Evolutionary conservation across 1,140 invertebrate genomes (phyloP).

Genomic region (Caenorhabditis briggsae): DNA sequence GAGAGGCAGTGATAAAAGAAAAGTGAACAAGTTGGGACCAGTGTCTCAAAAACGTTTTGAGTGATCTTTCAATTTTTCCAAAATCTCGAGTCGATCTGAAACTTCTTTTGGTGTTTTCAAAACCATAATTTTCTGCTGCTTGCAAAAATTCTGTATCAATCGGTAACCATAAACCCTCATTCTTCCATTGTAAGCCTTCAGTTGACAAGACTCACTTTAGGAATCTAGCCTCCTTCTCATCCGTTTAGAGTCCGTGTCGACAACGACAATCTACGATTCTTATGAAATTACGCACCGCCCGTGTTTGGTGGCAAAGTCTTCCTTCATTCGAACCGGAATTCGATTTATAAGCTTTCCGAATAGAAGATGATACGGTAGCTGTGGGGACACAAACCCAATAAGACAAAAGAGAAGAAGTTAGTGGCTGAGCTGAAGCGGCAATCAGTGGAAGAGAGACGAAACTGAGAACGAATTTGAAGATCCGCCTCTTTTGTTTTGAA

Average conservation of each 20-base stretch:
- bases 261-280: constrained; percentile 2
- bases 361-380: constrained; percentile 9
- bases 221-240: neutral
- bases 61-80: neutral
- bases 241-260: constrained; percentile 6
- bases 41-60: neutral
- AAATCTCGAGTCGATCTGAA: no score
- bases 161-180: neutral
- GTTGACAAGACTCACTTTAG: neutral
- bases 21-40: constrained; percentile 49
- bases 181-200: neutral
- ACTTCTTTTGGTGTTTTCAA: no score
- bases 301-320: neutral
- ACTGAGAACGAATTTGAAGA: constrained; percentile 29
- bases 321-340: constrained; percentile 27
- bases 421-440: constrained; percentile 24
- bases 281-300: constrained; percentile 40
- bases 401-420: constrained; percentile 48
- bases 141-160: neutral
- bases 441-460: neutral
- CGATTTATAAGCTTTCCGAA: constrained; percentile 14
- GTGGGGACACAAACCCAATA: constrained; percentile 21
- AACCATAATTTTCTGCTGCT: neutral
- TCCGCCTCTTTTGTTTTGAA: constrained; percentile 51
- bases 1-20: constrained; percentile 16